Evolutionary conservation across 2,888 invertebrate genomes (phyloP).

Genomic region (Trisateles emortualis): DNA sequence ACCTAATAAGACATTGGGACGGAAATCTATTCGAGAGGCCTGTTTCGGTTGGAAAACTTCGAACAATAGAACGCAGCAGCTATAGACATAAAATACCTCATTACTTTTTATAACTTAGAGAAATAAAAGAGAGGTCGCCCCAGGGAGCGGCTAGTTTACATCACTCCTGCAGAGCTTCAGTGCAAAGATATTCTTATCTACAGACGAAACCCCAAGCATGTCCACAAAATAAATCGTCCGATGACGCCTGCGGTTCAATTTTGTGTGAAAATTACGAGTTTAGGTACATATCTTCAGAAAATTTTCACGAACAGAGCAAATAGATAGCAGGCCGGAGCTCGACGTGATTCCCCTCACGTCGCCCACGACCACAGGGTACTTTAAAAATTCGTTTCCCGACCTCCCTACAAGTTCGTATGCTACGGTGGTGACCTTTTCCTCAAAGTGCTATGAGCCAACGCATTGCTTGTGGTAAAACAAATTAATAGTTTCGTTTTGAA

Average conservation of each 20-base stretch:
- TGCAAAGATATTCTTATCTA: slow-evolving; percentile 64
- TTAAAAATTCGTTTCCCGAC: slow-evolving; percentile 65
- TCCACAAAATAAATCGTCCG: slow-evolving; percentile 73
- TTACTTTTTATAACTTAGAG: slow-evolving; percentile 76
- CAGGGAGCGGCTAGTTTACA: slow-evolving; percentile 65
- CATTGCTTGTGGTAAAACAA: slow-evolving; percentile 43
- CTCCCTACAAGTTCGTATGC: slow-evolving; percentile 49
- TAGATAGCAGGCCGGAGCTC: slow-evolving; percentile 56
- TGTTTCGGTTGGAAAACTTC: slow-evolving; percentile 54
- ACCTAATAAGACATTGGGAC: slow-evolving; percentile 28
- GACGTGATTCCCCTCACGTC: slow-evolving; percentile 73
- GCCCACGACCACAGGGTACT: slow-evolving; percentile 61
- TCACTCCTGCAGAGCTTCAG: slow-evolving; percentile 61
- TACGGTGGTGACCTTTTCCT: slow-evolving; percentile 48
- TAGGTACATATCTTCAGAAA: slow-evolving; percentile 52
- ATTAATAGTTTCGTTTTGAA: slow-evolving; percentile 35
- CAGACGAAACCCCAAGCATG: slow-evolving; percentile 64
- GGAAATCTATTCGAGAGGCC: slow-evolving; percentile 43
- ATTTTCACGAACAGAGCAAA: slow-evolving; percentile 54
- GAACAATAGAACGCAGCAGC: slow-evolving; percentile 65
- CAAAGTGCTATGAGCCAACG: slow-evolving; percentile 50
- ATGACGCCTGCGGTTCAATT: slow-evolving; percentile 73
- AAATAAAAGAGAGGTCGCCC: slow-evolving; percentile 70
- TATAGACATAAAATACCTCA: slow-evolving; percentile 74
- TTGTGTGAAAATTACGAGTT: slow-evolving; percentile 74